Base-by-base conservation (phyloP, 1,140 invertebrate genomes). In the Chelonus insularis region DNA sequence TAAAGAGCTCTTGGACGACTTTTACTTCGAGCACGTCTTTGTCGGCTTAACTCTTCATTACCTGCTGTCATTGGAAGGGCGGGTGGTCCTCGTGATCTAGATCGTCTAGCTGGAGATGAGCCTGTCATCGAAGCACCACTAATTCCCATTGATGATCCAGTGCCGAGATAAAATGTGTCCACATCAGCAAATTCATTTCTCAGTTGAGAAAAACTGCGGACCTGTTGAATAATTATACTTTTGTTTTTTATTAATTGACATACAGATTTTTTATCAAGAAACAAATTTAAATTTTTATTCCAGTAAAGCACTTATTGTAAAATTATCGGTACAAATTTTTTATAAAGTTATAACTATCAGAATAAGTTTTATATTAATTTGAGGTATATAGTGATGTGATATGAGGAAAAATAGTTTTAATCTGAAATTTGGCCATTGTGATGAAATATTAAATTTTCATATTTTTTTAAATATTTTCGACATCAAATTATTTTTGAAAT, bases 111-210 rank as follows among this genome's bases (percentile, higher is more conserved):
- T 1, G 88, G 87, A 0, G 87, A 89, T 47, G 80, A 88, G 36
- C 78, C 78, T 29, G 84, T 75, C 60, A 87, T 83, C 0, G 78
- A 76, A 9, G 29, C 60, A 11, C 78, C 78, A 4, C 81, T 73
- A 16, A 77, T 74, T 1, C 75, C 76, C 39, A 82, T 79, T 0
- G 80, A 81, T 21, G 83, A 78, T 0, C 87, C 86, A 9, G 86
- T 84, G 9, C 89, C 90, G 68, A 95, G 79, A 74, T 94, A 95
- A 79, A 96, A 96, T 8, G 92, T 94, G 72, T 95, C 92, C 34
- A 94, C 89, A 67, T 94, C 92, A 1, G 91, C 90, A 71, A 95
- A 94, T 71, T 96, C 94, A 71, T 95, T 93, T 37, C 93, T 86
- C 32, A 97, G 77, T 67, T 96, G 94, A 0, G 93, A 95, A 76